Evolutionary conservation across 2,113 vertebrate genomes (phyloP).

Genomic region (Pygoscelis antarcticus): DNA sequence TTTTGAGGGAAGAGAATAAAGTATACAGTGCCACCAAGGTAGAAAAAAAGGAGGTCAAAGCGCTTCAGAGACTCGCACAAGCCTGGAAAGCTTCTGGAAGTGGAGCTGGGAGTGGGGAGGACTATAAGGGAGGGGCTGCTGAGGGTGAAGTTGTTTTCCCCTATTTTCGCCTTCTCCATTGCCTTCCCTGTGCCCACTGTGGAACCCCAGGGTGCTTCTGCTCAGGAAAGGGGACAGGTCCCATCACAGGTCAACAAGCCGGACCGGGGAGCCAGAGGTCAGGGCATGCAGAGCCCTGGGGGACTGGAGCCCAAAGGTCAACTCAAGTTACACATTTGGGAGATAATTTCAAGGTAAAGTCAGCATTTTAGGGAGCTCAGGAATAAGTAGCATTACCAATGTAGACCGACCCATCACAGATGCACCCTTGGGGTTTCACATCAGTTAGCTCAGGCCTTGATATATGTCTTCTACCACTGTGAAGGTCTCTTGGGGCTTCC

Average conservation of each 20-base stretch:
- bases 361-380: background rate
- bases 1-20: constrained; percentile 26
- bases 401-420: background rate
- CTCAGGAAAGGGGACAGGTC: background rate
- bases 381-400: background rate
- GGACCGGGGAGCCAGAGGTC: background rate
- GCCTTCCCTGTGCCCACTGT: background rate
- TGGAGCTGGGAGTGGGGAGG: background rate
- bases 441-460: background rate
- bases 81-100: background rate
- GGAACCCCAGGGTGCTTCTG: background rate
- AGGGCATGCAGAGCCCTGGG: background rate
- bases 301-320: background rate
- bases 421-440: background rate
- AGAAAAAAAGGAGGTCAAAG: constrained; percentile 7
- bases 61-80: background rate
- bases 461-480: background rate
- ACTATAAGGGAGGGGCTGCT: background rate
- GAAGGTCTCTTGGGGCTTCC: background rate
- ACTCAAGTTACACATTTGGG: background rate
- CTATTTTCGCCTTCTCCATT: rapidly evolving
- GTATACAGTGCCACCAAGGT: background rate
- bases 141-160: background rate
- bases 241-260: background rate
- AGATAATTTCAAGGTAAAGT: background rate